phyloP scores from a whole-genome alignment of 2,113 vertebrate genomes.

The Neotoma lepida region DNA sequence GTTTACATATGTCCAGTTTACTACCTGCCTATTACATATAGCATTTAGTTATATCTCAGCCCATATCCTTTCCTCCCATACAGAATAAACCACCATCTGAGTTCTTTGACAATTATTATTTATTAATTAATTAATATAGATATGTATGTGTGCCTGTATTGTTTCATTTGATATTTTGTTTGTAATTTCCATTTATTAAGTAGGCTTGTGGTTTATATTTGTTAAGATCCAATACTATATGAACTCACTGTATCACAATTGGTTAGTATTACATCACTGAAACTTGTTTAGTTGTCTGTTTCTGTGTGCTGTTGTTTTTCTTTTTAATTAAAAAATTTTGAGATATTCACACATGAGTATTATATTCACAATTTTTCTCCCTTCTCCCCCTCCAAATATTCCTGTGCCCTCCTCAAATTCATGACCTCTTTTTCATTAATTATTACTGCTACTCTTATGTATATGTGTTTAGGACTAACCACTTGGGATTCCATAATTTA shows the following conservation, averaged over 20 bases:
- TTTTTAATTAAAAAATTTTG: neutral
- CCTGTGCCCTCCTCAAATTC: neutral
- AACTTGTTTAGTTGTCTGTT: neutral
- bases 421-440: neutral
- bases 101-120: neutral
- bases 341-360: neutral
- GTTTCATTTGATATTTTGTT: neutral
- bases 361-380: neutral
- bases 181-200: neutral
- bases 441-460: neutral
- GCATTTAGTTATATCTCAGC: neutral
- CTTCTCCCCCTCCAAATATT: neutral
- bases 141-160: neutral
- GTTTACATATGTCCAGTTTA: neutral
- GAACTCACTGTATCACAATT: neutral
- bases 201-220: neutral
- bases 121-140: too few relatives aligned
- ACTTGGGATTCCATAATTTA: neutral
- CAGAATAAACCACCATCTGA: neutral
- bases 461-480: neutral
- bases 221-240: neutral
- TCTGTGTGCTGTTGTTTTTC: neutral
- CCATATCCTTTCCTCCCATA: neutral
- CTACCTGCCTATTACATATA: neutral
- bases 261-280: neutral